phyloP scores from a whole-genome alignment of 2,888 invertebrate species.

The Coelopa pilipes region DNA sequence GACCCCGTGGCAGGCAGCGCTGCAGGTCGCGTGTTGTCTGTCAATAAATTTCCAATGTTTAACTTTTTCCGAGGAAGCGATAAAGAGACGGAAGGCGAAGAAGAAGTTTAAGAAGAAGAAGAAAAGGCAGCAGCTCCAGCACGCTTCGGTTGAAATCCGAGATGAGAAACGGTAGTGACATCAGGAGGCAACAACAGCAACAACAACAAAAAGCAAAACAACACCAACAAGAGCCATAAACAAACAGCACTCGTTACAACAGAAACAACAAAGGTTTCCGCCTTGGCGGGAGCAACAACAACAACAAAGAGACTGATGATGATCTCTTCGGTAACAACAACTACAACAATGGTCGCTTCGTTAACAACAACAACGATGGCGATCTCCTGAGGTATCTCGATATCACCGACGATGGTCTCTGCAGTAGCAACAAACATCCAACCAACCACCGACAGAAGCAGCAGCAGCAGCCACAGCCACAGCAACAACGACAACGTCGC shows the following conservation, averaged over 20 bases:
- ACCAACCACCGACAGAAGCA: constrained; percentile 10
- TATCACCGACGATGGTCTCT: too few species aligned
- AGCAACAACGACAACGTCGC: constrained; percentile 18
- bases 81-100: constrained; percentile 1
- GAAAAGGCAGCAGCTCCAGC: not conserved
- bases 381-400: too few species aligned
- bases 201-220: not conserved
- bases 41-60: constrained; percentile 52
- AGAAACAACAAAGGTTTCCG: constrained; percentile 18
- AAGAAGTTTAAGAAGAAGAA: not conserved
- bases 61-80: constrained; percentile 36
- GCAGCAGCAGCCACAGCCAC: constrained; percentile 19
- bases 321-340: too few species aligned
- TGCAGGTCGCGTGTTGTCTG: constrained; percentile 50
- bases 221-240: not conserved
- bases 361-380: too few species aligned
- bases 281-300: not conserved
- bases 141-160: constrained; percentile 13
- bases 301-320: too few species aligned
- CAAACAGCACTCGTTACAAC: constrained; percentile 15
- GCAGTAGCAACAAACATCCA: not conserved
- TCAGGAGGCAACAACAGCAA: not conserved
- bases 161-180: constrained; percentile 17
- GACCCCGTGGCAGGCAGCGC: not conserved
- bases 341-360: too few species aligned